A percentile compares a stretch with the other conserved stretches of the same genome.
Conservation (phyloP, 2,797 vertebrate species). For the Schizopygopsis pylzovi region DNA sequence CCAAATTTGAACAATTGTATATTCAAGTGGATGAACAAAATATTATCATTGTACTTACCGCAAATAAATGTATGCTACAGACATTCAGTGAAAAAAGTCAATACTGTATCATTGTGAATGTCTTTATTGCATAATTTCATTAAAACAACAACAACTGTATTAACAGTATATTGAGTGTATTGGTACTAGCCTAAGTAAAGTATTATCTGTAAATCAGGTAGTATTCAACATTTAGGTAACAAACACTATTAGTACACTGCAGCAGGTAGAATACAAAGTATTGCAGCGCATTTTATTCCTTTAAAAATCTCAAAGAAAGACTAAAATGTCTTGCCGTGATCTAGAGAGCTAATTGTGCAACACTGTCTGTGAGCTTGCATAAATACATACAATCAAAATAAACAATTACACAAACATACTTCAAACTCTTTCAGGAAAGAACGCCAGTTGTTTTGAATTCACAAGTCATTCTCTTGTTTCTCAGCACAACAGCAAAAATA, state of each 20-base stretch:
- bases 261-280: conserved; percentile 61
- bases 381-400: conserved; percentile 77
- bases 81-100: background rate
- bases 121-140: conserved; percentile 78
- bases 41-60: background rate
- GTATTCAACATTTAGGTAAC: conserved; percentile 69
- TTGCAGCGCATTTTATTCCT: conserved; percentile 74
- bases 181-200: conserved; percentile 78
- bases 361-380: conserved; percentile 61
- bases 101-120: conserved; percentile 65
- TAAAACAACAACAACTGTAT: conserved; percentile 55
- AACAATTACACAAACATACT: conserved; percentile 73
- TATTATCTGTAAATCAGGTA: conserved; percentile 75
- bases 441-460: background rate
- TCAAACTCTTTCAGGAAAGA: conserved; percentile 14
- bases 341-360: conserved; percentile 38
- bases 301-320: conserved; percentile 64
- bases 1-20: background rate
- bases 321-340: conserved; percentile 60
- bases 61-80: background rate
- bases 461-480: background rate
- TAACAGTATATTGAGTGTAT: conserved; percentile 64
- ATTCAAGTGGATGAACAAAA: background rate
- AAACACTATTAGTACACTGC: conserved; percentile 71
- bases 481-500: background rate